Base-by-base conservation (phyloP, 1,140 invertebrate species). In the Sycobia sp. region DNA sequence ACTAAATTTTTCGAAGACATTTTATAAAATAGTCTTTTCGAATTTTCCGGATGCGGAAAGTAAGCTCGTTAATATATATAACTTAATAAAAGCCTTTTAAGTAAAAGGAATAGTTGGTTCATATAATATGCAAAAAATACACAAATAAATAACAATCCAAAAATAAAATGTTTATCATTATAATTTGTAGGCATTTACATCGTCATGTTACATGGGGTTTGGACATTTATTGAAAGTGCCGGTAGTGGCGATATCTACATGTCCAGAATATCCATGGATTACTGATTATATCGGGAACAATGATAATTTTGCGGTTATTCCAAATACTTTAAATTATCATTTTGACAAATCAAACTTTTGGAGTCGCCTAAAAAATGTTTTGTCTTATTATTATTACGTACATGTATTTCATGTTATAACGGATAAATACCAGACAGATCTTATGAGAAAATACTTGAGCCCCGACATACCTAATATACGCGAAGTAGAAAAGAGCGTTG, bases 221-320 rank as follows among this genome's bases (percentile, higher is more conserved):
- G 79, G 84, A 3, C 78, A 78, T 61, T 80, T 78, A 65, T 83
- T 84, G 54, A 76, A 82, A 43, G 78, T 85, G 10, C 85, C 86
- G 3, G 80, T 84, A 9, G 79, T 86, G 14, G 84, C 82, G 1
- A 68, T 86, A 0, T 78, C 84, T 50, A 83, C 84, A 16, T 85
- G 83, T 83, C 13, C 82, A 80, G 23, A 73, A 84, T 54, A 83
- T 84, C 3, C 59, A 13, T 87, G 84, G 84, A 77, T 86, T 0
- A 85, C 84, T 44, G 83, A 85, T 32, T 83, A 84, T 67, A 70
- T 86, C 16, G 85, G 84, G 3, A 86, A 83, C 84, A 3, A 82
- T 86, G 34, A 82, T 80, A 20, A 80, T 84, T 16, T 25, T 0
- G 77, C 85, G 13, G 2, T 83, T 84, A 56, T 82, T 86, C 65